phyloP scores from a whole-genome alignment of 2,797 vertebrate species.

The Centroberyx gerrardi region DNA sequence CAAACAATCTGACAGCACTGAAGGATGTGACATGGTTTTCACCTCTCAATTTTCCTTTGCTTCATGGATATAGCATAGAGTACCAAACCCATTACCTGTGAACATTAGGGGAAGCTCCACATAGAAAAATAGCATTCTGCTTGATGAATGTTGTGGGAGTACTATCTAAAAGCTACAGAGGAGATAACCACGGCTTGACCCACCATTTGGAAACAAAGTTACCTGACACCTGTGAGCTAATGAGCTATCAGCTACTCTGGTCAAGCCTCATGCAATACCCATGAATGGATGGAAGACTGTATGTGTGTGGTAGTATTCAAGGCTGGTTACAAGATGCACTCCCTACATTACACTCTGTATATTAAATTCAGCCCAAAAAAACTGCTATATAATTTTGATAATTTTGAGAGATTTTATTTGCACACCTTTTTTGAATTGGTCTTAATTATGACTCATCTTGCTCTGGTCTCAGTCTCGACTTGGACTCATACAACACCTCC shows the following conservation, averaged over 20 bases:
- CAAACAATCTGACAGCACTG: neutral
- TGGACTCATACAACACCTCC: neutral
- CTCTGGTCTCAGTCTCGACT: neutral
- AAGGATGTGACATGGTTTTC: neutral
- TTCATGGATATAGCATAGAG: neutral
- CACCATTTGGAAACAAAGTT: slow-evolving; percentile 62
- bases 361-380: neutral
- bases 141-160: neutral
- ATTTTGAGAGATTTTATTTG: neutral
- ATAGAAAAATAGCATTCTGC: neutral
- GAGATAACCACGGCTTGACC: slow-evolving; percentile 28
- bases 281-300: slow-evolving; percentile 52
- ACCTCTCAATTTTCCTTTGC: neutral
- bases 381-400: neutral
- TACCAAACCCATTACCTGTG: neutral
- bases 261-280: slow-evolving; percentile 70
- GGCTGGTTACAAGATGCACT: neutral
- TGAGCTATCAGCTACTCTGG: slow-evolving; percentile 54
- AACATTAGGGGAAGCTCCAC: slow-evolving; percentile 7
- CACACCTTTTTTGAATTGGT: neutral
- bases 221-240: slow-evolving; percentile 72
- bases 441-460: neutral
- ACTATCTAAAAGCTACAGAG: slow-evolving; percentile 28
- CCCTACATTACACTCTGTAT: neutral
- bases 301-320: slow-evolving; percentile 12